Evolutionary conservation across 2,888 invertebrate genomes (phyloP).

Genomic region (Melolontha melolontha): DNA sequence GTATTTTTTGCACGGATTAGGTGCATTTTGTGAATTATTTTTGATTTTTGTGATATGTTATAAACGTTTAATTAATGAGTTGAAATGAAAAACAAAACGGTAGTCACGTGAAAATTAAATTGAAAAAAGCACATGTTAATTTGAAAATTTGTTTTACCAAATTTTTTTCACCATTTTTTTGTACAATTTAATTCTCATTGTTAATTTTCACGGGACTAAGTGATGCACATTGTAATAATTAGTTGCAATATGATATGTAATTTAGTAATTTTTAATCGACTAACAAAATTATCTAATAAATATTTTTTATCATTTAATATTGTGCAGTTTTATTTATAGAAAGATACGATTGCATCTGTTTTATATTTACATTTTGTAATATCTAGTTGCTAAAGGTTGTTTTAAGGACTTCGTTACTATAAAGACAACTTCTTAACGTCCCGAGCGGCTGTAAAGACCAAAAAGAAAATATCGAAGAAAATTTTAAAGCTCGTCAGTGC

Average conservation of each 20-base stretch:
- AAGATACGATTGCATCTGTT: too few relatives aligned
- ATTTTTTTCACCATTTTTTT: slow-evolving; percentile 39
- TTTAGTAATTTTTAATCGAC: slow-evolving; percentile 62
- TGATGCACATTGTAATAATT: slow-evolving; percentile 60
- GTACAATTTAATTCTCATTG: slow-evolving; percentile 21
- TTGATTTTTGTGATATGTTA: slow-evolving; percentile 62
- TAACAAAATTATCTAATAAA: slow-evolving; percentile 64
- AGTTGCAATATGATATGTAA: slow-evolving; percentile 62
- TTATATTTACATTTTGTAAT: too few relatives aligned
- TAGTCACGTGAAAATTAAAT: slow-evolving; percentile 42
- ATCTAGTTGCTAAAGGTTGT: too few relatives aligned
- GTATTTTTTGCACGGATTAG: slow-evolving; percentile 60
- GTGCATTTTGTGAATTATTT: slow-evolving; percentile 59
- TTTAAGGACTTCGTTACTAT: too few relatives aligned
- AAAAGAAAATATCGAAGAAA: too few relatives aligned
- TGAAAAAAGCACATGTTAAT: slow-evolving; percentile 23
- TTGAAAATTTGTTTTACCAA: slow-evolving; percentile 32
- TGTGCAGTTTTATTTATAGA: slow-evolving; percentile 24
- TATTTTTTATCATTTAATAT: slow-evolving; percentile 62
- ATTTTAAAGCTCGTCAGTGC: too few relatives aligned
- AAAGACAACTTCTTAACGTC: too few relatives aligned
- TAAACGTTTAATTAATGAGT: slow-evolving; percentile 49
- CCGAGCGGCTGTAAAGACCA: too few relatives aligned
- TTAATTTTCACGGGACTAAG: slow-evolving; percentile 61
- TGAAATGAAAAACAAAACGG: slow-evolving; percentile 31